phyloP scores from a whole-genome alignment of 2,113 vertebrate genomes.

The Aix galericulata region DNA sequence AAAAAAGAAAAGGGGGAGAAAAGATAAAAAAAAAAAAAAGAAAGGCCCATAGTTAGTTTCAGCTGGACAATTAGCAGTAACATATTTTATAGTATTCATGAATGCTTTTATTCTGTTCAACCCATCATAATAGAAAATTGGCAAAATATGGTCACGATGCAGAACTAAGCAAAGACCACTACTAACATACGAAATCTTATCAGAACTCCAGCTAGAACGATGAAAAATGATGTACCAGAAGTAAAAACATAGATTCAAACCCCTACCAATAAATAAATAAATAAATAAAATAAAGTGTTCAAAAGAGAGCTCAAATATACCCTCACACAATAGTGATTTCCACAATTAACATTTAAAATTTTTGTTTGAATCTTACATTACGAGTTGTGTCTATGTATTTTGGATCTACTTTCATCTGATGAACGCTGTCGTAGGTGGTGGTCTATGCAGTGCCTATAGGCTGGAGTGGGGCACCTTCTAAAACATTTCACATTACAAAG shows the following conservation, averaged over 20 bases:
- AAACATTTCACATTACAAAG: neutral
- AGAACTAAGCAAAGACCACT: neutral
- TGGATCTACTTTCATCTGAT: neutral
- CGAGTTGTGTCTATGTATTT: neutral
- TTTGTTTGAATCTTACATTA: neutral
- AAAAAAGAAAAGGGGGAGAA: neutral
- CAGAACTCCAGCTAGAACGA: neutral
- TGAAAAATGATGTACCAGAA: neutral
- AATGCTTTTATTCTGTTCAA: neutral
- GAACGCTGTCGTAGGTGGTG: neutral
- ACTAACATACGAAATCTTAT: neutral
- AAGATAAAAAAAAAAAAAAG: conserved; percentile 39
- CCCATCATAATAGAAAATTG: neutral
- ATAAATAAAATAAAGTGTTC: too few species aligned
- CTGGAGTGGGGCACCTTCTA: neutral
- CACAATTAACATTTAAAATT: neutral
- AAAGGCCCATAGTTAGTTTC: conserved; percentile 41
- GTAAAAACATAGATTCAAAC: neutral
- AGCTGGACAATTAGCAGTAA: conserved; percentile 4
- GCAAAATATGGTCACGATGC: neutral
- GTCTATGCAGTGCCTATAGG: neutral
- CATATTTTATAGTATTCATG: conserved; percentile 7
- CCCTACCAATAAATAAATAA: neutral
- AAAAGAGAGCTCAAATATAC: neutral
- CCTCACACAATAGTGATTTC: neutral